A percentile compares a stretch with the other conserved stretches of the same genome.
These are phyloP conservation scores for Oscheius onirici DNA, from an alignment of 2,888 invertebrate genomes.

Conservation along the genomic window DNA sequence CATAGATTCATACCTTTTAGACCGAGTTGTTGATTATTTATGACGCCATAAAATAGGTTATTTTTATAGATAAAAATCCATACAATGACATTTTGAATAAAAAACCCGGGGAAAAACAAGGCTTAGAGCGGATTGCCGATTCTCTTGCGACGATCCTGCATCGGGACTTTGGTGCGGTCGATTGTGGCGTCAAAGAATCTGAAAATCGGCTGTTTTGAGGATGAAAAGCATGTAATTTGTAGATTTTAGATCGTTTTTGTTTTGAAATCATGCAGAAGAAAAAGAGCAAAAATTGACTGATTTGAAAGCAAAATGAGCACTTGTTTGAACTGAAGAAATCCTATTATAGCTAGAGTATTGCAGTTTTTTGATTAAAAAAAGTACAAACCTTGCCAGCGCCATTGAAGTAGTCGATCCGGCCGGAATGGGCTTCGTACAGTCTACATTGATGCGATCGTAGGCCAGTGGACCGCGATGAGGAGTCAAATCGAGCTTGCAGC, in stretches of 20 bases:
- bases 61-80: too few species aligned
- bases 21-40: too few species aligned
- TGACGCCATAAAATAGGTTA: too few species aligned
- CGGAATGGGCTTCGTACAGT: slow-evolving; percentile 57
- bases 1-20: too few species aligned
- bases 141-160: slow-evolving; percentile 24
- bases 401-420: slow-evolving; percentile 94
- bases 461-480: slow-evolving; percentile 53
- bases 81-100: too few species aligned
- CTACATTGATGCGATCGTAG: slow-evolving; percentile 55
- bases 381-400: slow-evolving; percentile 79
- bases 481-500: slow-evolving; percentile 84
- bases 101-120: not conserved
- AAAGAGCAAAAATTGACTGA: too few species aligned
- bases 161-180: slow-evolving; percentile 43
- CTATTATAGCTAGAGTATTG: too few species aligned
- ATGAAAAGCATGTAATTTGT: not conserved
- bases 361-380: too few species aligned
- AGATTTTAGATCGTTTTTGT: not conserved
- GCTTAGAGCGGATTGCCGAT: slow-evolving; percentile 26
- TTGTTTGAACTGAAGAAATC: too few species aligned
- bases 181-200: slow-evolving; percentile 57
- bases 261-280: too few species aligned
- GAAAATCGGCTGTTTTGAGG: not conserved
- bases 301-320: too few species aligned